Base-by-base conservation (phyloP, 2,113 vertebrate genomes). In the Lepus europaeus region DNA sequence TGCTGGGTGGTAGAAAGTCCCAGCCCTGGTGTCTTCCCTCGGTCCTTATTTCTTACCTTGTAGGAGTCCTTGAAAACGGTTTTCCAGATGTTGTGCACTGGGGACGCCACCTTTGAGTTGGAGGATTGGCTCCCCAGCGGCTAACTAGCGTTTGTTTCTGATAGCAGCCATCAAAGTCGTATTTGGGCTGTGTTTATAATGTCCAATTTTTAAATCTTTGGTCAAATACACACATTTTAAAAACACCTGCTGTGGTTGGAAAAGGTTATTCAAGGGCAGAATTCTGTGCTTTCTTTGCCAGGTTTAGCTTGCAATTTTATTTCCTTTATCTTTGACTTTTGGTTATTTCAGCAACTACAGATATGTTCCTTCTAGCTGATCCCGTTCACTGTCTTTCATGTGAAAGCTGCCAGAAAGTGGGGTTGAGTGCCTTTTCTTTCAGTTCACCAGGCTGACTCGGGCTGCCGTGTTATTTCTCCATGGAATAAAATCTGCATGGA, bases 311-410 rank as follows among this genome's bases (percentile, higher is more conserved):
- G 36, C 64, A 95, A 36, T 74, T 92, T n/a, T 19, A 19, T 51
- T 96, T 94, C 87, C 89, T 95, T 96, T 97, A 87, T 94, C 95
- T 96, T 84, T 97, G 89, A 89, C 90, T 77, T 33, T 33, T 72
- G 39, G 45, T 94, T 93, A 23, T 89, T 96, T 94, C 80, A 92
- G 72, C 91, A 94, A 89, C 72, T 97, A 59, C 86, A 96, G 49
- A 16, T 31, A 12, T 22, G 51, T 39, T 59, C 61, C 68, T 88
- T 70, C 90, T 66, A 84, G 93, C 94, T 88, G 96, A 53, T 83
- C 36, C 85, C 72, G 13, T 39, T 97, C 23, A 59, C 94, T 95
- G 73, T 83, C 94, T 96, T 97, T 90, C 59, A 6, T 91, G 66
- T 92, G 95, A 92, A 96, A 96, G 73, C 83, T 89, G 59, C 91